phyloP scores from a whole-genome alignment of 2,797 vertebrate genomes.

The Caiman crocodilus region DNA sequence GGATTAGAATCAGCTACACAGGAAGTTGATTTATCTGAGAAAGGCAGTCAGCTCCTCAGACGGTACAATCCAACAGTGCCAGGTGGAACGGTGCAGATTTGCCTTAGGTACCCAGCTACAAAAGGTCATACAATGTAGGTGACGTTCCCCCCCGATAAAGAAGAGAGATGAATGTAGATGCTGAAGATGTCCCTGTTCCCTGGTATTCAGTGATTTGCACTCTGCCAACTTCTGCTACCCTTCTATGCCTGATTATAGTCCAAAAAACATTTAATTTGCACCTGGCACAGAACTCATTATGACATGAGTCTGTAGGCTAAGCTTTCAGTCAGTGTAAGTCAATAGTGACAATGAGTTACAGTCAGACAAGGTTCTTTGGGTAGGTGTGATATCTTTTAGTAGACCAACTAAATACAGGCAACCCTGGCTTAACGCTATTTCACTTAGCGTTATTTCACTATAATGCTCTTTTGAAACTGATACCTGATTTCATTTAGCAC shows the following conservation, averaged over 20 bases:
- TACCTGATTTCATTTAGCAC: too few relatives aligned
- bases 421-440: too few relatives aligned
- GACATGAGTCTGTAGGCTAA: neutral
- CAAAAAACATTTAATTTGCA: neutral
- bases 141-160: neutral
- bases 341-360: neutral
- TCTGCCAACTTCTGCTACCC: neutral
- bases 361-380: too few relatives aligned
- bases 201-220: neutral
- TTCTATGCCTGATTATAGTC: neutral
- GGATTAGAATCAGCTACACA: neutral
- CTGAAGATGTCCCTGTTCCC: slow-evolving; percentile 9
- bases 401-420: too few relatives aligned
- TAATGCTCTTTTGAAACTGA: too few relatives aligned
- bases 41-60: neutral
- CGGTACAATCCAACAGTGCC: neutral
- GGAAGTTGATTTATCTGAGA: neutral
- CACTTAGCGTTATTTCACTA: too few relatives aligned
- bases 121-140: slow-evolving; percentile 2
- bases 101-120: neutral
- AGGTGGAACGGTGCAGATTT: slow-evolving; percentile 45
- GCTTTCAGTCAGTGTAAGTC: neutral
- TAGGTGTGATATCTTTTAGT: too few relatives aligned
- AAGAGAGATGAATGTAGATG: slow-evolving; percentile 14
- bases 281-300: neutral